Evolutionary conservation across 2,113 vertebrate genomes (phyloP), one percentile per base, ranked within the genome.

Genomic region (Balaenoptera acutorostrata): DNA sequence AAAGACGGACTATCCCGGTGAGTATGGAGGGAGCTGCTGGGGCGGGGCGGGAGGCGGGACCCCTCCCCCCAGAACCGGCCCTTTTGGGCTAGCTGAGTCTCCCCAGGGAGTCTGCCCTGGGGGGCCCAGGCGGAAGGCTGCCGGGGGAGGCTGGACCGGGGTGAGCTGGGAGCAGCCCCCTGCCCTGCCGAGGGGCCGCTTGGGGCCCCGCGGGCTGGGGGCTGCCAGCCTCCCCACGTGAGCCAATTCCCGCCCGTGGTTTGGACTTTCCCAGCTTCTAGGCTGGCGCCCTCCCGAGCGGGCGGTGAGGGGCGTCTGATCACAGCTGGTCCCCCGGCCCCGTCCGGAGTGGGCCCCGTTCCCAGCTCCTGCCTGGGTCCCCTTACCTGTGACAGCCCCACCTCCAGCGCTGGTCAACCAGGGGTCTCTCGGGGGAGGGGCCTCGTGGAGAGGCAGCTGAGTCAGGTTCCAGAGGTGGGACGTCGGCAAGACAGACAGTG

Each of bases 401-500:
- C 39, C 69, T 33, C 18, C 4, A 14, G 31, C 0, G 8, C 31
- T 4, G 0, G 12, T 31, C 44, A 31, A 17, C 31, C 11, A 36
- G 4, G 20, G 63, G 10, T n/a, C 69, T 41, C 4, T 41, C 4
- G 0, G 0, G 46, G 41, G 31, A 12, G 6, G 27, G 39, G 14
- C 44, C 44, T 55, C 6, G 0, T 2, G 36, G 23, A 23, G 52
- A 15, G 23, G 39, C 39, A 17, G 39, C 49, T 59, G 52, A 52
- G 39, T 33, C 39, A 23, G 59, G 59, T 2, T 23, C 39, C 49
- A 0, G 3, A 29, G 39, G 8, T 36, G 12, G 44, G 21, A 44
- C 2, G 36, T 17, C 2, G 0, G 49, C 3, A 1, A 27, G 29
- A 29, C 55, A 17, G 41, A 5, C 8, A 8, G 11, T 12, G 36